Evolutionary conservation across 1,140 invertebrate species (phyloP), one percentile per base, ranked within the genome.

Genomic region (Matsumurasca onukii): DNA sequence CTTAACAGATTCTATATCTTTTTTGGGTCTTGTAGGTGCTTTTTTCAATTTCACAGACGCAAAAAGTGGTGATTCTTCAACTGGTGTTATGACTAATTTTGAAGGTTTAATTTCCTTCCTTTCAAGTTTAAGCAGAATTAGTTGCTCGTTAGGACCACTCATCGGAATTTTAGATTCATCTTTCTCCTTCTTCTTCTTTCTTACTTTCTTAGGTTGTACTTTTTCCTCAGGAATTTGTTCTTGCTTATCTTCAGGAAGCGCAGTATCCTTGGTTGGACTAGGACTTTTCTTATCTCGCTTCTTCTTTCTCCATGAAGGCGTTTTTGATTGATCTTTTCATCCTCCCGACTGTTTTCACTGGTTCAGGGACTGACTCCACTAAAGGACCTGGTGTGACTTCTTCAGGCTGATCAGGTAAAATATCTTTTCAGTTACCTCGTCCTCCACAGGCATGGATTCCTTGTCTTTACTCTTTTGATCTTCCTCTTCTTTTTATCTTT

Each of bases 21-120:
- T 86, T 61, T 81, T 80, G 24, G 80, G 71, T 69, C 76, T 73
- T 17, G 76, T 68, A 30, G 78, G 69, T 1, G 80, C 77, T 78
- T 89, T 90, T 73, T 86, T 89, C 34, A 90, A 78, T 81, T 89
- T 88, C 15, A 88, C 80, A 68, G 82, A 78, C 22, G 82, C 83
- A 72, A 88, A 89, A 68, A 84, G 81, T 20, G 83, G 81, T 17
- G 83, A 76, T 67, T 82, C 80, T 67, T 80, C 76, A 62, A 78
- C 74, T 39, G 80, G 20, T 73, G 69, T 75, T 31, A 78, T 81
- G 74, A 78, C 81, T 57, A 78, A 74, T 76, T 81, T 83, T 24
- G 73, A 80, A 55, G 78, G 78, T 71, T 77, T 82, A 0, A 80
- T 76, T 76, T 77, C 78, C 71, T 79, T 82, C 51, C 78, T 77